Percentiles rank a stretch among this genome's conserved stretches.
phyloP scores from a whole-genome alignment of 2,888 invertebrate genomes.

The Ethmia dodecea region DNA sequence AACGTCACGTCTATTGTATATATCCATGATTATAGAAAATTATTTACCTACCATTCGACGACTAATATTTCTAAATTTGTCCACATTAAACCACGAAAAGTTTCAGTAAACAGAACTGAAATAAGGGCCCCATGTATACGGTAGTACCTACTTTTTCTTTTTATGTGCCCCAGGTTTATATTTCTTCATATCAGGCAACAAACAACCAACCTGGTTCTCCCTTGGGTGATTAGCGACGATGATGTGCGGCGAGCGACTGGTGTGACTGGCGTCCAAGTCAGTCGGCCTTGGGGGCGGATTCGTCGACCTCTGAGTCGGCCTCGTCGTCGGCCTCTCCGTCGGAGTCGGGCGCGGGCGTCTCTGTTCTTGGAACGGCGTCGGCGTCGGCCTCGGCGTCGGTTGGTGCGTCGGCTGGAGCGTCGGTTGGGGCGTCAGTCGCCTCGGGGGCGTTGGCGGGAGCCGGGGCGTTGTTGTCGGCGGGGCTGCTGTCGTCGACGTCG shows the following conservation, averaged over 20 bases:
- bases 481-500: conserved; percentile 19
- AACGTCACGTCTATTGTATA: too few relatives aligned
- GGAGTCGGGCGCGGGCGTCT: conserved; percentile 52
- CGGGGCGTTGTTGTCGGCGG: conserved; percentile 34
- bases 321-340: conserved; percentile 49
- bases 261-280: conserved; percentile 59
- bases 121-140: too few relatives aligned
- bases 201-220: conserved; percentile 87
- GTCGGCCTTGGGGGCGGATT: conserved; percentile 52
- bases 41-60: too few relatives aligned
- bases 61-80: too few relatives aligned
- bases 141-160: too few relatives aligned
- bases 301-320: conserved; percentile 53
- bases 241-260: conserved; percentile 73
- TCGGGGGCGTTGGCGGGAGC: conserved; percentile 29
- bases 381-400: conserved; percentile 49
- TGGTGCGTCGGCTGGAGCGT: conserved; percentile 47
- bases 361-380: too few relatives aligned
- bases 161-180: too few relatives aligned
- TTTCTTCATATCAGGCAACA: too few relatives aligned
- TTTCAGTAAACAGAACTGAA: too few relatives aligned
- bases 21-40: too few relatives aligned
- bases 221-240: conserved; percentile 84
- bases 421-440: conserved; percentile 35
- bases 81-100: too few relatives aligned